phyloP scores from a whole-genome alignment of 2,797 vertebrate species.

The Takifugu ocellatus region DNA sequence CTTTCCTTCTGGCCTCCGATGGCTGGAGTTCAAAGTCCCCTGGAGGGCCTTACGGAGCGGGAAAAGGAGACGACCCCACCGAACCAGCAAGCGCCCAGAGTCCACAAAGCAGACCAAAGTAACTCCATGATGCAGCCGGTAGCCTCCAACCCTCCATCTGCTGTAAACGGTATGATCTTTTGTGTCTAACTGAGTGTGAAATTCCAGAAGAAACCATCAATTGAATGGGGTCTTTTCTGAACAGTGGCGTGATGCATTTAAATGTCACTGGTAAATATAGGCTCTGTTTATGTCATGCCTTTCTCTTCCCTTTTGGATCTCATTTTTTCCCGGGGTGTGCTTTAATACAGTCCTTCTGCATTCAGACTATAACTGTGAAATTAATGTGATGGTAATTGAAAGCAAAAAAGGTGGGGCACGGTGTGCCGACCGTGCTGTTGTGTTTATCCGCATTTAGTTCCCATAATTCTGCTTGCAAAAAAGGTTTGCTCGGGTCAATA shows the following conservation, averaged over 20 bases:
- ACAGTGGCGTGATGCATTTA: conserved; percentile 11
- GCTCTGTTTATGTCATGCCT: conserved; percentile 30
- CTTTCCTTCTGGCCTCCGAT: conserved; percentile 39
- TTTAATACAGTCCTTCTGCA: conserved; percentile 49
- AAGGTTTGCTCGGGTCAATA: conserved; percentile 19
- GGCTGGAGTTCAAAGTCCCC: conserved; percentile 29
- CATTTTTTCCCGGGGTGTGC: conserved; percentile 29
- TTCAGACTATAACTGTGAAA: conserved; percentile 49
- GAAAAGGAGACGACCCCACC: conserved; percentile 69
- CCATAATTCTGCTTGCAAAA: conserved; percentile 16
- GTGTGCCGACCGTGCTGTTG: not conserved
- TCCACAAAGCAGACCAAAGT: conserved; percentile 26
- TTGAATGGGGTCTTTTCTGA: conserved; percentile 7
- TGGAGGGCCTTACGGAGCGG: conserved; percentile 70
- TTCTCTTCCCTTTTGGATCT: conserved; percentile 17
- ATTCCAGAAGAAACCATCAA: conserved; percentile 14
- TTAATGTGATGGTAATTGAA: conserved; percentile 60
- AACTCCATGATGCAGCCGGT: conserved; percentile 25
- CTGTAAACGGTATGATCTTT: conserved; percentile 49
- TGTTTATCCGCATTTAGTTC: conserved; percentile 8
- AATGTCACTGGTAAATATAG: conserved; percentile 35
- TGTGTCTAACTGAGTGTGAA: conserved; percentile 3
- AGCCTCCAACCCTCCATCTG: conserved; percentile 25
- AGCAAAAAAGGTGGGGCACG: conserved; percentile 38
- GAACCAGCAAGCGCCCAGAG: conserved; percentile 45